Conservation (phyloP, 2,113 vertebrate genomes). For the Elachura formosa region DNA sequence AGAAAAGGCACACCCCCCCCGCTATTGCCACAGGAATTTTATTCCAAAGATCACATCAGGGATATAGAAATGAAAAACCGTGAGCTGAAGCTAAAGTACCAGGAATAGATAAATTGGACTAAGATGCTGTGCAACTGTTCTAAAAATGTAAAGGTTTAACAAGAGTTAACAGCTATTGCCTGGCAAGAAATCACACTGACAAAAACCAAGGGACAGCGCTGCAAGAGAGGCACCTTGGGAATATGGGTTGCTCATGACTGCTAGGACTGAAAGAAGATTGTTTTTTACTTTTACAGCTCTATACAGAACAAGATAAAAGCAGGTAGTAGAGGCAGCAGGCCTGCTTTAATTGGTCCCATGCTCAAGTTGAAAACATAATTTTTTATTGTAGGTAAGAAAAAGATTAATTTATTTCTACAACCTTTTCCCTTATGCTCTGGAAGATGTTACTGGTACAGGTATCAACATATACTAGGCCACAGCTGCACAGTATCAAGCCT, state of each 20-base stretch:
- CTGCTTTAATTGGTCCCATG: neutral
- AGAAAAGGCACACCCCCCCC: neutral
- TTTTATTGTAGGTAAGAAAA: neutral
- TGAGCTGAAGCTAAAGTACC: neutral
- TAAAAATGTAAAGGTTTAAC: neutral
- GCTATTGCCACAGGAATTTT: neutral
- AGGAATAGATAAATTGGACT: neutral
- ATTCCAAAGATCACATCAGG: neutral
- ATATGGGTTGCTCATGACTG: neutral
- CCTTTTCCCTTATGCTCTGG: neutral
- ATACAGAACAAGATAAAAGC: neutral
- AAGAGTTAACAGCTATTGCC: neutral
- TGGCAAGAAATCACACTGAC: neutral
- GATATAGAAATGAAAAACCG: neutral
- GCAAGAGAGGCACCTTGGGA: neutral
- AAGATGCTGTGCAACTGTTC: neutral
- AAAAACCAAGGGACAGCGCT: neutral
- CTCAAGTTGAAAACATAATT: neutral
- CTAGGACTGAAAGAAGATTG: neutral
- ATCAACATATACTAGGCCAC: neutral
- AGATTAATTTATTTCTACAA: neutral
- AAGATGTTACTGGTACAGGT: neutral
- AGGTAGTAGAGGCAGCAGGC: neutral
- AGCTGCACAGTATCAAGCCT: rapidly evolving
- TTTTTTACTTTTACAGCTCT: neutral